Percentiles rank a stretch among this genome's conserved stretches.
phyloP scores from a whole-genome alignment of 2,797 vertebrate genomes.

The Liasis olivaceus region DNA sequence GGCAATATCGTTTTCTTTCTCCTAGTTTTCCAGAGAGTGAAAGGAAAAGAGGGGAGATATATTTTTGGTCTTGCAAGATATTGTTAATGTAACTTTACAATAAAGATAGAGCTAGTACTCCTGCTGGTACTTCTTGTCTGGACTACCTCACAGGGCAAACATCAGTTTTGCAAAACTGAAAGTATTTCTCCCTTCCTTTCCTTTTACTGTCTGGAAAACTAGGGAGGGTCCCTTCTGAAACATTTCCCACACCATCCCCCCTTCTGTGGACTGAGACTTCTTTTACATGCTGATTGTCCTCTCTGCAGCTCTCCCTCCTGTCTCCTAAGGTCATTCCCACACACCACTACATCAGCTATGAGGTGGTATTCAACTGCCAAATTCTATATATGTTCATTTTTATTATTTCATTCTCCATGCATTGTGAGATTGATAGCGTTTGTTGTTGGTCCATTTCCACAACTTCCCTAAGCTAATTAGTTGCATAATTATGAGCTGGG shows the following conservation, averaged over 20 bases:
- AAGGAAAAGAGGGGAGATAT: neutral
- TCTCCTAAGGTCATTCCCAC: neutral
- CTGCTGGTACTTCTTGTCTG: neutral
- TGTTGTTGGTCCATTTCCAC: neutral
- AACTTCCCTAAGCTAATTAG: neutral
- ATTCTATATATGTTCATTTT: neutral
- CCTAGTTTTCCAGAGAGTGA: neutral
- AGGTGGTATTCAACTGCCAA: neutral
- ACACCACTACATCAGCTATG: neutral
- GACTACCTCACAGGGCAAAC: neutral
- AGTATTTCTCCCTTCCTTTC: too few relatives aligned
- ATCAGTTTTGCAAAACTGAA: neutral
- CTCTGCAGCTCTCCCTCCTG: neutral
- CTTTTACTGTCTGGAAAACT: neutral
- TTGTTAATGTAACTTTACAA: neutral
- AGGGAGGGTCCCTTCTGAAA: neutral
- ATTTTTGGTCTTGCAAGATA: neutral
- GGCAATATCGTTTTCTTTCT: neutral
- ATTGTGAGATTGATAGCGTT: neutral
- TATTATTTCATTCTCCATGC: neutral
- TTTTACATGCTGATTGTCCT: neutral
- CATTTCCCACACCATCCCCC: neutral
- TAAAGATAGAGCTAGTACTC: neutral
- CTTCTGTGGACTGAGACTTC: neutral
- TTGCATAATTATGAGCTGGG: neutral